Evolutionary conservation across 2,797 vertebrate species (phyloP).

Genomic region (Holocentrus rufus): DNA sequence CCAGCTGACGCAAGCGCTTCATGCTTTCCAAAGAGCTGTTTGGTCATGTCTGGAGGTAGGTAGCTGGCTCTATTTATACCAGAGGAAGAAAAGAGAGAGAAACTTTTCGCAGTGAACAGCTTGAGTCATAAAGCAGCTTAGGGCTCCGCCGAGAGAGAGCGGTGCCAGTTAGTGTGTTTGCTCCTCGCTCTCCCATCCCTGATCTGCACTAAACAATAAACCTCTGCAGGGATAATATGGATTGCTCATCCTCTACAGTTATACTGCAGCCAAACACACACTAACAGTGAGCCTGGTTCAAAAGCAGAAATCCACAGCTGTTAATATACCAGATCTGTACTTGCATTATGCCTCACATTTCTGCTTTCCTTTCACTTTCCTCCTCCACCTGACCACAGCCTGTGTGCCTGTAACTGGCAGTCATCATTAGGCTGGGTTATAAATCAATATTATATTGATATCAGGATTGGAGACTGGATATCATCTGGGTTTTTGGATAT

Average conservation of each 20-base stretch:
- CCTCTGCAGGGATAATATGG: not conserved
- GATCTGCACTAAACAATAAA: slow-evolving; percentile 22
- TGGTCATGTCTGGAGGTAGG: not conserved
- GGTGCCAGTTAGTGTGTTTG: not conserved
- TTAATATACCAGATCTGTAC: slow-evolving; percentile 2
- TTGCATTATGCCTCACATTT: not conserved
- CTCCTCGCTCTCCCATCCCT: not conserved
- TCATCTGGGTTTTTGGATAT: too few relatives aligned
- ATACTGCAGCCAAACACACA: not conserved
- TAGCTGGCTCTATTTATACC: slow-evolving; percentile 17
- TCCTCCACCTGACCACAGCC: not conserved
- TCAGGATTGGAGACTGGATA: too few relatives aligned
- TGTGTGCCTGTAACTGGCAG: not conserved
- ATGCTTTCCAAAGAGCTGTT: slow-evolving; percentile 43
- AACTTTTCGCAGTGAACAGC: slow-evolving; percentile 31
- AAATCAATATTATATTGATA: too few relatives aligned
- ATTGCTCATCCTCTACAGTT: not conserved
- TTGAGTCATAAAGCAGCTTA: slow-evolving; percentile 39
- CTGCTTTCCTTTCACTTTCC: not conserved
- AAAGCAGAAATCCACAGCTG: slow-evolving; percentile 1
- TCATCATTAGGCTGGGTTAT: not conserved
- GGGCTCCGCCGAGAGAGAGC: slow-evolving; percentile 1
- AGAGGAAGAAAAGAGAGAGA: not conserved
- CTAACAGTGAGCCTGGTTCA: not conserved
- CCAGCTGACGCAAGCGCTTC: slow-evolving; percentile 47